Percentiles rank a stretch among this genome's conserved stretches.
Evolutionary conservation across 2,888 invertebrate species (phyloP).

Genomic region (Polydrusus pterygomalis): DNA sequence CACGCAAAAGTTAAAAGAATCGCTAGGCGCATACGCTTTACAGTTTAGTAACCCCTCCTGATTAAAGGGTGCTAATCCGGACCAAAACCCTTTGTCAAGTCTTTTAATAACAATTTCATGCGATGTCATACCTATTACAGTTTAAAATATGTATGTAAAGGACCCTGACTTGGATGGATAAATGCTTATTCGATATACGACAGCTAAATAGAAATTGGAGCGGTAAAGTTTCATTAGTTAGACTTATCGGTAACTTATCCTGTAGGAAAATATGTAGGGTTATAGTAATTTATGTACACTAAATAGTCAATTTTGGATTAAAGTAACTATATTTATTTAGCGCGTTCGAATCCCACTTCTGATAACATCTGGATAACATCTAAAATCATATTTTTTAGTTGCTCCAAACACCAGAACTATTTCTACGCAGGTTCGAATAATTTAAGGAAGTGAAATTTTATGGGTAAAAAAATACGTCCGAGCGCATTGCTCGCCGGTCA

Average conservation of each 20-base stretch:
- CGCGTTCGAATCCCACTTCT: too few relatives aligned
- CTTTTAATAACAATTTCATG: slow-evolving; percentile 71
- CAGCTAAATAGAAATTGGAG: neutral
- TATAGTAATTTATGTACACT: neutral
- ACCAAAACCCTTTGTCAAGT: slow-evolving; percentile 68
- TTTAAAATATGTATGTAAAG: slow-evolving; percentile 53
- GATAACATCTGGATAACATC: too few relatives aligned
- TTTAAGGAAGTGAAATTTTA: slow-evolving; percentile 62
- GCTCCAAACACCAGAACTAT: slow-evolving; percentile 36
- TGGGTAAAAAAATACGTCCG: too few relatives aligned
- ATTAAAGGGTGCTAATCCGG: slow-evolving; percentile 61
- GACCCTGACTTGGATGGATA: neutral
- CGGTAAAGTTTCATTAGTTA: neutral
- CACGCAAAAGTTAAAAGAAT: neutral
- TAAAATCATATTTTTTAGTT: neutral
- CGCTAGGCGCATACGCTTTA: slow-evolving; percentile 32
- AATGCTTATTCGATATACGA: slow-evolving; percentile 6
- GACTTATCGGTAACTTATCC: slow-evolving; percentile 3
- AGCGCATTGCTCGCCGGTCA: too few relatives aligned
- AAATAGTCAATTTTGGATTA: too few relatives aligned
- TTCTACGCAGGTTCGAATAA: slow-evolving; percentile 35
- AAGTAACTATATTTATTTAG: too few relatives aligned
- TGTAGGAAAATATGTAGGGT: neutral
- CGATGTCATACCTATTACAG: slow-evolving; percentile 69
- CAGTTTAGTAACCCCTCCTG: slow-evolving; percentile 39